Evolutionary conservation across 2,113 vertebrate genomes (phyloP).

Genomic region (Atherinomorus stipes): DNA sequence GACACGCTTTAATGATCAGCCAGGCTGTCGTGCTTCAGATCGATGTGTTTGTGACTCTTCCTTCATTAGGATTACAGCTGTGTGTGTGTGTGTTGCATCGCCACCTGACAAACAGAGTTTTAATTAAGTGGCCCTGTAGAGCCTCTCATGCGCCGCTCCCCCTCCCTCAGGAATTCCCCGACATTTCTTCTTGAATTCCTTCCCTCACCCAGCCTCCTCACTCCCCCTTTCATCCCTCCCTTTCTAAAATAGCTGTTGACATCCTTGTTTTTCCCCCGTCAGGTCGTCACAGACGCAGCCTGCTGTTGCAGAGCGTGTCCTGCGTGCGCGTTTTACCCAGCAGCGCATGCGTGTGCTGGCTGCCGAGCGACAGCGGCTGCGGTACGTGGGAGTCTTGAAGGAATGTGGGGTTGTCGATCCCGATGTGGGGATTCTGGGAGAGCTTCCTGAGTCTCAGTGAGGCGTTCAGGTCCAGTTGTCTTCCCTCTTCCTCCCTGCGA

Average conservation of each 20-base stretch:
- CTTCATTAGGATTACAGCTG: conserved; percentile 28
- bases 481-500: conserved; percentile 91
- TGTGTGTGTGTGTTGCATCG: conserved; percentile 24
- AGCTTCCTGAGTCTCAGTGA: conserved; percentile 96
- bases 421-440: conserved; percentile 95
- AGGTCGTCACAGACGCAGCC: conserved; percentile 4
- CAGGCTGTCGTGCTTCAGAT: not conserved
- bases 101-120: conserved; percentile 62
- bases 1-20: too few relatives aligned
- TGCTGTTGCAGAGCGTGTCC: not conserved
- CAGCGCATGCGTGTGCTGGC: conserved; percentile 57
- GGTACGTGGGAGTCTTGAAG: conserved; percentile 80
- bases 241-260: not conserved
- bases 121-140: conserved; percentile 75
- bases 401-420: conserved; percentile 99
- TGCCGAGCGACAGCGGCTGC: conserved; percentile 35
- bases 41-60: not conserved
- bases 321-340: conserved; percentile 57
- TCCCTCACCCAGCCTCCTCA: not conserved
- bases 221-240: not conserved
- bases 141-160: conserved; percentile 55
- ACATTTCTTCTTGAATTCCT: conserved; percentile 57
- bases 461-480: conserved; percentile 93
- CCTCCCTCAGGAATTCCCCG: conserved; percentile 78
- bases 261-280: not conserved